Evolutionary conservation across 2,113 vertebrate species (phyloP), one percentile per base, ranked within the genome.

Genomic region (Mormoops blainvillei): DNA sequence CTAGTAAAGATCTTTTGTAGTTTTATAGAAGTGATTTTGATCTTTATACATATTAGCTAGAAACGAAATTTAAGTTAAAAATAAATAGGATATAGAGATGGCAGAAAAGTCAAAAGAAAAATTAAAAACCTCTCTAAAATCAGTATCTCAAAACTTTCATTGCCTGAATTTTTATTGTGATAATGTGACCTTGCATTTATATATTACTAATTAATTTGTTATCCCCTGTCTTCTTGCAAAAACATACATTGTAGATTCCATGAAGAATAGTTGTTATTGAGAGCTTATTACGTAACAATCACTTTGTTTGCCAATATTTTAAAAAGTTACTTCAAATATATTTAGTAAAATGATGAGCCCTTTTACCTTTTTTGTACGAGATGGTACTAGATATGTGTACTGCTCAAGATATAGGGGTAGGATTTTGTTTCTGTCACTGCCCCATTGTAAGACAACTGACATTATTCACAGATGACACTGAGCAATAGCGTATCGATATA

Each of bases 241-340:
- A 94, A n/a, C 48, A 73, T 71, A 22, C 77, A 52, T 73, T 86
- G 38, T 18, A 78, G 4, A 76, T 16, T 50, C 2, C 15, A 68
- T 22, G 14, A 85, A 87, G 7, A 90, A 56, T 8, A 93, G 13
- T 4, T 87, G 7, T 67, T 58, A 63, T 24, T 61, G 20, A 95
- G 48, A 83, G 33, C 4, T 58, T 82, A 63, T n/a, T 87, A 65
- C 45, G 9, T 56, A 4, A 5, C 3, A 94, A 82, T 2, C 28
- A 97, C 45, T 96, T 89, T 94, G 58, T 96, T 89, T 94, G 58
- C 41, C 38, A 95, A 81, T 14, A 61, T 67, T 95, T 50, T 28
- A 87, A 82, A 83, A 18, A 26, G 78, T 73, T 58, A 61, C 15
- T 71, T 65, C 70, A 61, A 70, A 24, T 54, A 43, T 36, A 68